Evolutionary conservation across 2,888 invertebrate genomes (phyloP).

Genomic region (Melitaea athalia): DNA sequence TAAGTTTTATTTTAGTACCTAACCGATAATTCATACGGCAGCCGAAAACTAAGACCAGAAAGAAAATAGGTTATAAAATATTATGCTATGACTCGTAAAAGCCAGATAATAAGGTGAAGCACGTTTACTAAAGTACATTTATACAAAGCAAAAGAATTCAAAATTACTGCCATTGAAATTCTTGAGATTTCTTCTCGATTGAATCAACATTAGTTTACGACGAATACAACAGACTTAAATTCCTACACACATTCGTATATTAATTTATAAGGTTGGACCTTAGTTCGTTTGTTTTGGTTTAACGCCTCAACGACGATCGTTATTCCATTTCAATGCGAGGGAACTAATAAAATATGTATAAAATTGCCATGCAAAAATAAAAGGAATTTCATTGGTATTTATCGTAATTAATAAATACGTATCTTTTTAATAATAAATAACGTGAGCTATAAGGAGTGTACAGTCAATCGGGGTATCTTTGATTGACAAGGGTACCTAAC

Average conservation of each 20-base stretch:
- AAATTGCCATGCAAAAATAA: not conserved
- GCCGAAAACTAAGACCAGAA: too few relatives aligned
- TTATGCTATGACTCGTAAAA: too few relatives aligned
- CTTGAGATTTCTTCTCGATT: not conserved
- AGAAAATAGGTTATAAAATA: too few relatives aligned
- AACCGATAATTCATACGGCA: too few relatives aligned
- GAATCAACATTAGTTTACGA: not conserved
- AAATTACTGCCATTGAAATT: not conserved
- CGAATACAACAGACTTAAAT: not conserved
- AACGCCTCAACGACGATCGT: not conserved
- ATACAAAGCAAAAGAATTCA: not conserved
- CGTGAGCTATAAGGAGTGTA: too few relatives aligned
- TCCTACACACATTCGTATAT: not conserved
- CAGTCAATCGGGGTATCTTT: too few relatives aligned
- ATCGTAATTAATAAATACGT: too few relatives aligned
- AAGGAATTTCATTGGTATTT: too few relatives aligned
- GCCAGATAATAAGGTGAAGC: too few relatives aligned
- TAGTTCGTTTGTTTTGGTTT: not conserved
- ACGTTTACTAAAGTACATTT: not conserved
- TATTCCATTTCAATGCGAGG: not conserved
- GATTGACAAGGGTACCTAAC: too few relatives aligned
- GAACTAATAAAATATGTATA: not conserved
- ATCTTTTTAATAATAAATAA: too few relatives aligned
- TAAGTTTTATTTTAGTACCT: too few relatives aligned
- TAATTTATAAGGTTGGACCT: not conserved